phyloP scores from a whole-genome alignment of 1,140 invertebrate species.

The Papilio helenus region DNA sequence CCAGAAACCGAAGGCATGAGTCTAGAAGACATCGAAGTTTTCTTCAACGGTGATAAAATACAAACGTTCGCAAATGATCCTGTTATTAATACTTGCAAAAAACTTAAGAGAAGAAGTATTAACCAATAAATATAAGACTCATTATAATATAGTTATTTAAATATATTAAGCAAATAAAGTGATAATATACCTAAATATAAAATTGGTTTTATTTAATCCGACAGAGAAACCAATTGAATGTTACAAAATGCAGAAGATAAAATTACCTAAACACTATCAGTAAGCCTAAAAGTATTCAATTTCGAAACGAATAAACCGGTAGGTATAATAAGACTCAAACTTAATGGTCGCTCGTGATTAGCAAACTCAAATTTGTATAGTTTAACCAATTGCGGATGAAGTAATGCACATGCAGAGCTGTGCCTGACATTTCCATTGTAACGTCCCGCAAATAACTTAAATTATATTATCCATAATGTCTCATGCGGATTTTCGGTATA shows the following conservation, averaged over 20 bases:
- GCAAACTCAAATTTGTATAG: not conserved
- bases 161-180: constrained; percentile 5
- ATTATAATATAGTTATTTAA: not conserved
- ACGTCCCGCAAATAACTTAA: too few species aligned
- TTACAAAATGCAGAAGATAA: constrained; percentile 6
- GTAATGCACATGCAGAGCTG: not conserved
- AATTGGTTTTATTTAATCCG: not conserved
- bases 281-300: not conserved
- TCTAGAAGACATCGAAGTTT: constrained; percentile 88
- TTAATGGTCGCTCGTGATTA: not conserved
- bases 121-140: not conserved
- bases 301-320: constrained; percentile 3
- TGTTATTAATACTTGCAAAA: constrained; percentile 65
- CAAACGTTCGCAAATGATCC: constrained; percentile 75
- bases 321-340: not conserved
- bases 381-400: not conserved
- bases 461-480: not conserved
- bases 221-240: not conserved
- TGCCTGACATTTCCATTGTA: too few species aligned
- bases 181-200: not conserved
- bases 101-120: constrained; percentile 52
- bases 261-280: not conserved
- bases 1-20: constrained; percentile 92
- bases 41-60: constrained; percentile 81
- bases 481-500: not conserved